phyloP scores from a whole-genome alignment of 1,140 invertebrate species.

The Drosophila seguyi region DNA sequence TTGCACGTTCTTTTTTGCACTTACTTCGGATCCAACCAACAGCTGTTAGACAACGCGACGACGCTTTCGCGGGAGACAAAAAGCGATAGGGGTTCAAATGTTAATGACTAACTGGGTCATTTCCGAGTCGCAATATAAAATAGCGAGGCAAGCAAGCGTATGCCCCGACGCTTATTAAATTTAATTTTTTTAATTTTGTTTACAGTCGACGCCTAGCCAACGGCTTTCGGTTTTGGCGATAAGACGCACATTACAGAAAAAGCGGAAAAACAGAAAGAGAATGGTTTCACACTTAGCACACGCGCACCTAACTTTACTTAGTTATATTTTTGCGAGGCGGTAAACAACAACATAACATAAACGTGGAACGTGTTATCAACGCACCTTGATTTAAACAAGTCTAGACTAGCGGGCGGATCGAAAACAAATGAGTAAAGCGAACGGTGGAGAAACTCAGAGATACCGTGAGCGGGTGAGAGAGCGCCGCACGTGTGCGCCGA shows the following conservation, averaged over 20 bases:
- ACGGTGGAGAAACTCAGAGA: conserved; percentile 13
- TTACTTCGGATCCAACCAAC: conserved; percentile 9
- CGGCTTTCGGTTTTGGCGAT: conserved; percentile 44
- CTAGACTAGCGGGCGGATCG: conserved; percentile 73
- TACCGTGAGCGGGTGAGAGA: conserved; percentile 23
- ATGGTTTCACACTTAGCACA: conserved; percentile 49
- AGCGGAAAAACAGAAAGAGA: conserved; percentile 33
- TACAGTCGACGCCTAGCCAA: conserved; percentile 65
- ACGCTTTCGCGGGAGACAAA: conserved; percentile 5
- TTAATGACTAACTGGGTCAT: conserved; percentile 71
- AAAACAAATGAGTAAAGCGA: conserved; percentile 44
- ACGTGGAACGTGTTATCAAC: conserved; percentile 66
- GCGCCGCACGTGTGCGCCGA: conserved; percentile 40
- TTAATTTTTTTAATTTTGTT: conserved; percentile 71
- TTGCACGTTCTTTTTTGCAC: background rate
- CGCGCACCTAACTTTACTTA: conserved; percentile 42
- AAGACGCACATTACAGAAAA: conserved; percentile 50
- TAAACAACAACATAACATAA: conserved; percentile 31
- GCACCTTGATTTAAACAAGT: conserved; percentile 71
- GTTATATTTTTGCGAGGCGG: conserved; percentile 30
- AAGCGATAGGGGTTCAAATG: conserved; percentile 52
- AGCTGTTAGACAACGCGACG: conserved; percentile 54
- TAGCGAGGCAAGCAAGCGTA: conserved; percentile 16
- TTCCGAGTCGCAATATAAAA: conserved; percentile 76
- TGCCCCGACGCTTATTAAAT: conserved; percentile 47